Percentiles rank a stretch among this genome's conserved stretches.
Conservation (phyloP, 1,140 invertebrate genomes). For the Drosophila punjabiensis region DNA sequence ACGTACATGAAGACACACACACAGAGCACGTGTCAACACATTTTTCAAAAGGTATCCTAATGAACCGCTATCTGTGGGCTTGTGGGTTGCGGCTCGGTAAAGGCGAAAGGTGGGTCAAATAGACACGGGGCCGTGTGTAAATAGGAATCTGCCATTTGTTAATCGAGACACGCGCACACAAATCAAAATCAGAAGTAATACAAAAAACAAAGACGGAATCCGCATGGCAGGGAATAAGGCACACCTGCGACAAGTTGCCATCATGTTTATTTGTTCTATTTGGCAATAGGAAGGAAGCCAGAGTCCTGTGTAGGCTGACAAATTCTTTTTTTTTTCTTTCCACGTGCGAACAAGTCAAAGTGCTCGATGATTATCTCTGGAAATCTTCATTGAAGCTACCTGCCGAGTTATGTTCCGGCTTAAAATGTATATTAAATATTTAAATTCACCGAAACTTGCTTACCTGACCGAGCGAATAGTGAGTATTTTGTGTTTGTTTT, state of each 20-base stretch:
- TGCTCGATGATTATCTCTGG: conserved; percentile 22
- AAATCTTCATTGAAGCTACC: conserved; percentile 12
- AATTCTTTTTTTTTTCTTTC: background rate
- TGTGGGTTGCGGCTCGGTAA: conserved; percentile 8
- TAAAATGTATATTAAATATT: conserved; percentile 5
- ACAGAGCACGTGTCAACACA: conserved; percentile 20
- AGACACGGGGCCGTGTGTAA: conserved; percentile 21
- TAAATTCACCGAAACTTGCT: background rate
- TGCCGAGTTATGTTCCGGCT: conserved; percentile 1
- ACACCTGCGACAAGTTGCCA: conserved; percentile 44
- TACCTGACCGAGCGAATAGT: conserved; percentile 3
- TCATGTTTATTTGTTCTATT: conserved; percentile 39
- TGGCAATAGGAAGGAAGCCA: background rate
- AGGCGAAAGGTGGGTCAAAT: conserved; percentile 14
- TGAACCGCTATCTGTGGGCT: conserved; percentile 21
- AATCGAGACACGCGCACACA: conserved; percentile 51
- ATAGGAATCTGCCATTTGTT: conserved; percentile 47
- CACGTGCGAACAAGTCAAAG: conserved; percentile 1
- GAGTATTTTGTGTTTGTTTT: conserved; percentile 1
- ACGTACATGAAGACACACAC: background rate
- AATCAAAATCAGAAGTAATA: conserved; percentile 49
- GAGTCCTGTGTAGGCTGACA: conserved; percentile 1
- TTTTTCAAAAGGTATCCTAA: conserved; percentile 47
- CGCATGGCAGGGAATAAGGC: conserved; percentile 25
- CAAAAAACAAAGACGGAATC: conserved; percentile 33